These are phyloP conservation scores for Drosophila multiciliata DNA, from an alignment of 2,888 invertebrate genomes.

Conservation along the genomic window DNA sequence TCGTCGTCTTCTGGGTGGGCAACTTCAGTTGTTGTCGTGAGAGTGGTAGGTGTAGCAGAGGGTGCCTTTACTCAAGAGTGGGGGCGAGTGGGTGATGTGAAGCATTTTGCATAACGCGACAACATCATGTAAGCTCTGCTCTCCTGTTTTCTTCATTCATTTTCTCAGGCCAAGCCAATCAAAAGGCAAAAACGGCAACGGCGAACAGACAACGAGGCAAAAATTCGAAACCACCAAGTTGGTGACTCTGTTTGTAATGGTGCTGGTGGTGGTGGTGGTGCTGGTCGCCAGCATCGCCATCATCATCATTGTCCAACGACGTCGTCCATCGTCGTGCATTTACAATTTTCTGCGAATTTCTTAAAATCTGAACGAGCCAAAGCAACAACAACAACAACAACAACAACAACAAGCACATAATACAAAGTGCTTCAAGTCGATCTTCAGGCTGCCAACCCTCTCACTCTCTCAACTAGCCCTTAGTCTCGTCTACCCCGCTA, in stretches of 20 bases:
- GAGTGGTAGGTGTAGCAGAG: slow-evolving; percentile 15
- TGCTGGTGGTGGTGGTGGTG: slow-evolving; percentile 20
- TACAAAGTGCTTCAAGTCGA: slow-evolving; percentile 40
- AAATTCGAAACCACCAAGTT: slow-evolving; percentile 49
- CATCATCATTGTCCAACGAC: slow-evolving; percentile 43
- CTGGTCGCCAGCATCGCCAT: slow-evolving; percentile 49
- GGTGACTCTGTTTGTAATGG: slow-evolving; percentile 22
- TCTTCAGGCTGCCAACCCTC: slow-evolving; percentile 14
- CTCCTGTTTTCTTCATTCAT: slow-evolving; percentile 36
- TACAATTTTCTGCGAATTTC: slow-evolving; percentile 79
- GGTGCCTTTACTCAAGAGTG: background rate
- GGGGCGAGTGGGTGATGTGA: slow-evolving; percentile 9
- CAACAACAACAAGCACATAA: slow-evolving; percentile 9
- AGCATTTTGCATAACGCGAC: slow-evolving; percentile 76
- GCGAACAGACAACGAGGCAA: slow-evolving; percentile 21
- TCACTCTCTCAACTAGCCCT: slow-evolving; percentile 25
- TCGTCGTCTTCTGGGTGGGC: slow-evolving; percentile 71
- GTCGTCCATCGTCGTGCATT: slow-evolving; percentile 68
- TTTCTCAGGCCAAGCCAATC: slow-evolving; percentile 58
- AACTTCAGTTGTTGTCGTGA: slow-evolving; percentile 27
- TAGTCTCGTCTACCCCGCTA: slow-evolving; percentile 10
- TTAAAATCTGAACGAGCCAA: slow-evolving; percentile 71
- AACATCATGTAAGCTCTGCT: slow-evolving; percentile 64
- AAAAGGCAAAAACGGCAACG: slow-evolving; percentile 30
- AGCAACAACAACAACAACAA: slow-evolving; percentile 28